Percentiles rank a stretch among this genome's conserved stretches.
phyloP scores from a whole-genome alignment of 2,113 vertebrate species.

The Ochotona curzoniae region DNA sequence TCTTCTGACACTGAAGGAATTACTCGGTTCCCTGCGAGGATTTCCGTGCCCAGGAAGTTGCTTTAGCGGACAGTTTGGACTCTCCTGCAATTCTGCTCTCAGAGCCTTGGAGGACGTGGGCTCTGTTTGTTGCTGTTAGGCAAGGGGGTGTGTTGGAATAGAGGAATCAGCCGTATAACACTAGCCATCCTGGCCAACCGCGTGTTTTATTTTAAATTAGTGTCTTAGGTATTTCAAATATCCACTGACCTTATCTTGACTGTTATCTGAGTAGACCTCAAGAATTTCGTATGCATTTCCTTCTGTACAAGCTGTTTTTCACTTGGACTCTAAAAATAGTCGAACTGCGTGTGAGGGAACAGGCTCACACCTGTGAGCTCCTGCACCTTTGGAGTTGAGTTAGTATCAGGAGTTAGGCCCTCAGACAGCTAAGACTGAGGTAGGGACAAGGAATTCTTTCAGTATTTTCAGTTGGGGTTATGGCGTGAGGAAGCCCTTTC shows the following conservation, averaged over 20 bases:
- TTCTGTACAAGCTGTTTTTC: constrained; percentile 63
- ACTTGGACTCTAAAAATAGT: constrained; percentile 71
- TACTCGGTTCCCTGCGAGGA: constrained; percentile 4
- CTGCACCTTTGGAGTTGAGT: neutral
- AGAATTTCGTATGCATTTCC: constrained; percentile 74
- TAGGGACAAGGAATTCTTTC: neutral
- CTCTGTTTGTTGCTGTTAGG: constrained; percentile 74
- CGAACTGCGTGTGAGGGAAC: constrained; percentile 23
- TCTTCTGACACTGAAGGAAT: constrained; percentile 59
- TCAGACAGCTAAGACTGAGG: neutral
- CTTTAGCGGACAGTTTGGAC: too few relatives aligned
- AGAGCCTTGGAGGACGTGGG: constrained; percentile 70
- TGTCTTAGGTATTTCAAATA: constrained; percentile 75
- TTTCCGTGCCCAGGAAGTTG: constrained; percentile 66
- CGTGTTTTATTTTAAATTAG: constrained; percentile 71
- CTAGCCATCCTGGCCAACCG: constrained; percentile 76
- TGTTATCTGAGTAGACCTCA: constrained; percentile 75
- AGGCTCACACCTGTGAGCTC: constrained; percentile 7
- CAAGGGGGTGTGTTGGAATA: constrained; percentile 73
- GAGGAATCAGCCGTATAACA: constrained; percentile 69
- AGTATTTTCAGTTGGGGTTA: constrained; percentile 22
- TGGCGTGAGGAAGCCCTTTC: neutral
- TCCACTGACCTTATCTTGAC: constrained; percentile 73
- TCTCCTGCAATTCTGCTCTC: constrained; percentile 62
- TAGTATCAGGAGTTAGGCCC: neutral